Evolutionary conservation across 2,888 invertebrate genomes (phyloP), one percentile per base, ranked within the genome.

Genomic region (Artemia sinica): DNA sequence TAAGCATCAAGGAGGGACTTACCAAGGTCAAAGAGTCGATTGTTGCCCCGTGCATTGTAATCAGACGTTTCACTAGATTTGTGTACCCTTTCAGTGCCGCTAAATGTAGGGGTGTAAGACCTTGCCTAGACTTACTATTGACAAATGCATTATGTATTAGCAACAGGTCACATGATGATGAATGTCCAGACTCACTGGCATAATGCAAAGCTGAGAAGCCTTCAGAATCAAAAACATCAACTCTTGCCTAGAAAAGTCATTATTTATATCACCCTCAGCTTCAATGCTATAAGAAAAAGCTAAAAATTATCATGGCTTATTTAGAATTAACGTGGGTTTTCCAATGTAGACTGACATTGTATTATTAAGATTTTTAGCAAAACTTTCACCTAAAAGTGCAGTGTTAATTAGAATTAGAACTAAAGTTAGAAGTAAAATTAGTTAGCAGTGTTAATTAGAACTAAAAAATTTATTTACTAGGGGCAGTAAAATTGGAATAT

Each of bases 221-320:
- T 79, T 97, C 96, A 72, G 86, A 87, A 77, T 98, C 98, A 78
- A 99, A 99, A 0, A 98, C 97, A 77, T 98, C 98, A 18, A 98
- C 97, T 76, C 98, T 85, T 10, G 97, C 97, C 78, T 97, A 94
- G 8, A 28, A 68, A 18, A 63, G 12, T 51, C 28, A 9, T n/a
- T n/a, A 50, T 49, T 13, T 69, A 48, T 41, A 13, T 13, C 8
- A 18, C 66, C 28, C 28, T 66, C 49, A 11, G 13, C n/a, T 14
- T 66, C n/a, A n/a, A 66, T 28, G 66, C 9, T 18, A 49, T n/a
- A 13, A 28, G 48, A 58, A 5, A 66, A 41, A 48, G 28, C 48
- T 66, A 6, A n/a, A 28, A 65, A 9, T 18, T 18, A 18, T 66
- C 49, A 50, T n/a, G 13, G 10, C 41, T 6, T 18, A 8, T 11